These are phyloP conservation scores for Ophiodon elongatus DNA, from an alignment of 2,113 vertebrate genomes.

Conservation along the genomic window DNA sequence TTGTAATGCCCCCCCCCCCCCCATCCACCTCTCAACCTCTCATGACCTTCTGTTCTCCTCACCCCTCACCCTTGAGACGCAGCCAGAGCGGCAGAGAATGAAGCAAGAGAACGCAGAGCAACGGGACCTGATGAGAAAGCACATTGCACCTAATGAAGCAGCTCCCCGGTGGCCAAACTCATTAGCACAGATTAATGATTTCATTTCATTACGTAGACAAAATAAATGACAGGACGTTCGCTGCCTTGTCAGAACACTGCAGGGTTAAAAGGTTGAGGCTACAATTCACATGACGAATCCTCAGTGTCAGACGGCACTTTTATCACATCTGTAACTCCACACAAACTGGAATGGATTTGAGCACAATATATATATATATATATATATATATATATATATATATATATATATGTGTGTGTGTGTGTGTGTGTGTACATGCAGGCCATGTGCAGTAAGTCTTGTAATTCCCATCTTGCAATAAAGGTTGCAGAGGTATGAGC, in stretches of 20 bases:
- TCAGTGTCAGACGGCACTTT: neutral
- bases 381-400: too few species aligned
- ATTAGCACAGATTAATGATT: conserved; percentile 60
- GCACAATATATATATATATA: too few species aligned
- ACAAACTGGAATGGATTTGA: neutral
- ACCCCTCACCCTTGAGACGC: conserved; percentile 44
- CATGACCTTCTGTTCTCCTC: conserved; percentile 59
- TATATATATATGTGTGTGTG: too few species aligned
- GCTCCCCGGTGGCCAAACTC: conserved; percentile 48
- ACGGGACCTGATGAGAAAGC: conserved; percentile 55
- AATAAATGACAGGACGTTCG: conserved; percentile 23
- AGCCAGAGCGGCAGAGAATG: conserved; percentile 39
- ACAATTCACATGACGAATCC: conserved; percentile 9
- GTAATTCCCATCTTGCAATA: conserved; percentile 30
- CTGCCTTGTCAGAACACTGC: conserved; percentile 10
- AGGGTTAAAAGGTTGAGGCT: conserved; percentile 27
- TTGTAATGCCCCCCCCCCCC: neutral
- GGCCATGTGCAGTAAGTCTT: conserved; percentile 11
- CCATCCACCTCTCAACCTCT: conserved; percentile 17
- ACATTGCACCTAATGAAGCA: conserved; percentile 52
- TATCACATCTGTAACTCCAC: neutral
- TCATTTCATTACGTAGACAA: conserved; percentile 42
- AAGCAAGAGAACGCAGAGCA: conserved; percentile 7
- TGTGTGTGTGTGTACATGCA: neutral
- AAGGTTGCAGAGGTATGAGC: conserved; percentile 38